phyloP scores from a whole-genome alignment of 2,888 invertebrate genomes.

The Sphaerophoria rueppellii region DNA sequence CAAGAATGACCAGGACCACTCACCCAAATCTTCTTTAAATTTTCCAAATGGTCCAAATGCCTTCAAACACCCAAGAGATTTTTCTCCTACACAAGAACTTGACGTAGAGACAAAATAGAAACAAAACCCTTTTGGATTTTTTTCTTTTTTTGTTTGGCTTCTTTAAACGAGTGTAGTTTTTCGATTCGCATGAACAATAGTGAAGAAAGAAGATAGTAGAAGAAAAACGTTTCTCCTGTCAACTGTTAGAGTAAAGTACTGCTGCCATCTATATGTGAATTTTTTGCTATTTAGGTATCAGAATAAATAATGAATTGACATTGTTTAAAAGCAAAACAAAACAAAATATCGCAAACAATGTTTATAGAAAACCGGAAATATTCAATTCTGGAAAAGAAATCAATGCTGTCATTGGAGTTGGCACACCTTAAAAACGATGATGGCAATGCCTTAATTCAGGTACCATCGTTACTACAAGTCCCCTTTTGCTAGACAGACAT shows the following conservation, averaged over 20 bases:
- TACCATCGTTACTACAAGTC: neutral
- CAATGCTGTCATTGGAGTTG: too few relatives aligned
- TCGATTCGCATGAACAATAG: constrained; percentile 29
- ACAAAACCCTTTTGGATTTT: constrained; percentile 3
- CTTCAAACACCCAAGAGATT: neutral
- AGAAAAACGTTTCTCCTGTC: constrained; percentile 46
- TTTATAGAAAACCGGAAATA: constrained; percentile 4
- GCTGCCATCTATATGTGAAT: constrained; percentile 48
- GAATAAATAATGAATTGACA: constrained; percentile 38
- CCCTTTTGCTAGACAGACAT: neutral
- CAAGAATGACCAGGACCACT: constrained; percentile 18
- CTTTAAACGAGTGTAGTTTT: neutral
- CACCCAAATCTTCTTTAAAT: constrained; percentile 33
- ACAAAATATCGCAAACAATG: neutral
- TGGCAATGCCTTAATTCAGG: too few relatives aligned
- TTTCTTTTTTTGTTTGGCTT: neutral
- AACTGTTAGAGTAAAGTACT: constrained; percentile 51
- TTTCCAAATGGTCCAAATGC: neutral
- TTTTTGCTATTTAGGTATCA: constrained; percentile 12
- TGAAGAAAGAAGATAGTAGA: neutral
- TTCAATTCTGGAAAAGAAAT: neutral
- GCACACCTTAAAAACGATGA: too few relatives aligned
- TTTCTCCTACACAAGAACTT: neutral
- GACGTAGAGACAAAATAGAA: constrained; percentile 4
- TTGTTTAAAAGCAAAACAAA: neutral